Evolutionary conservation across 2,888 invertebrate species (phyloP), one percentile per base, ranked within the genome.

Genomic region (Nomada goodeniana): DNA sequence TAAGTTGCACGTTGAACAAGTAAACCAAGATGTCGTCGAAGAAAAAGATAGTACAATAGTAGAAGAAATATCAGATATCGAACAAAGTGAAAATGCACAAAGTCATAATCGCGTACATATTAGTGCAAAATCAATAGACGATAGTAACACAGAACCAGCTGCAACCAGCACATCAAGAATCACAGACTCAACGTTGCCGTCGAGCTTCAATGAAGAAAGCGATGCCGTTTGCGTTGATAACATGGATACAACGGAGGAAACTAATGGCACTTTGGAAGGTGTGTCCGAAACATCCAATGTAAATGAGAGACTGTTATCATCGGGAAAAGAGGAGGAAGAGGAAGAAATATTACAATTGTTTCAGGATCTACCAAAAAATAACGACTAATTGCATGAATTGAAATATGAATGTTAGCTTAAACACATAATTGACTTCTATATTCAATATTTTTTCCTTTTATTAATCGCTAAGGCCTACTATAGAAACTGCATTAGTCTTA

Each of bases 301-400:
- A n/a, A 53, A 61, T 52, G 0, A 53, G 10, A 50, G 57, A 20
- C 0, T 15, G 57, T 53, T 20, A 59, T 4, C 57, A 3, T 13
- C 13, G 47, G 67, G 68, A 7, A 55, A 76, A 9, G 26, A 44
- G 15, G 13, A 13, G 13, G 60, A 73, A 15, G 76, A 74, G 23
- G 72, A 76, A n/a, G 81, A 78, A 59, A 72, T 85, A 36, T 50
- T 84, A 10, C 71, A 64, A 47, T 53, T 50, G 1, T 85, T 85
- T 63, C 74, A 75, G 5, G 84, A 85, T 53, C 11, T 74, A 69
- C 61, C 64, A 23, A 84, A 76, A 71, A n/a, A 67, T 60, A n/a
- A 53, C 23, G 18, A 26, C 55, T 82, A 65, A 64, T 71, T 67
- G 36, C 18, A 61, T 44, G 50, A 36, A 61, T 15, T 64, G 23